Evolutionary conservation across 2,888 invertebrate genomes (phyloP).

Genomic region (Molorchus minor): DNA sequence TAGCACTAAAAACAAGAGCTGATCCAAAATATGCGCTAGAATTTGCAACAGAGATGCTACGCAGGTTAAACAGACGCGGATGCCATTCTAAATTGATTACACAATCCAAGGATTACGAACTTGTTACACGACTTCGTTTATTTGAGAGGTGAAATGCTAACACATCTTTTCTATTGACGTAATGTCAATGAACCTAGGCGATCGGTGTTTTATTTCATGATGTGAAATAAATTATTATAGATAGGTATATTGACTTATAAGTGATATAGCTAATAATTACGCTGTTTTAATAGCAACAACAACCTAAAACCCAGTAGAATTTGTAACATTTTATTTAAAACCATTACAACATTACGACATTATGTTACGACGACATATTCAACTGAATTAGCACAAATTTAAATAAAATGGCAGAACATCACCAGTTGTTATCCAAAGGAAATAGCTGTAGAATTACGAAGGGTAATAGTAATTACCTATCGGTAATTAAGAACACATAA

Average conservation of each 20-base stretch:
- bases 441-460: too few species aligned
- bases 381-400: too few species aligned
- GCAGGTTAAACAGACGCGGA: too few species aligned
- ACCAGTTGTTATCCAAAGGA: background rate
- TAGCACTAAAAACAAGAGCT: too few species aligned
- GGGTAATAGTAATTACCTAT: too few species aligned
- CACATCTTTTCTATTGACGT: background rate
- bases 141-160: constrained; percentile 1
- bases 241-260: background rate
- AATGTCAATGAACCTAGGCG: background rate
- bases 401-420: background rate
- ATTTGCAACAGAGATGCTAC: background rate
- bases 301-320: too few species aligned
- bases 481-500: too few species aligned
- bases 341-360: too few species aligned
- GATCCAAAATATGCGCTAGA: background rate
- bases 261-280: too few species aligned
- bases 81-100: background rate
- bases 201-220: background rate
- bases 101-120: background rate
- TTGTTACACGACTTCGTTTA: background rate
- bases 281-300: too few species aligned
- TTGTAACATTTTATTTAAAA: too few species aligned
- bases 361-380: too few species aligned
- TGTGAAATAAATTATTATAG: background rate